Conservation (phyloP, 2,113 vertebrate genomes). For the Symphodus melops region DNA sequence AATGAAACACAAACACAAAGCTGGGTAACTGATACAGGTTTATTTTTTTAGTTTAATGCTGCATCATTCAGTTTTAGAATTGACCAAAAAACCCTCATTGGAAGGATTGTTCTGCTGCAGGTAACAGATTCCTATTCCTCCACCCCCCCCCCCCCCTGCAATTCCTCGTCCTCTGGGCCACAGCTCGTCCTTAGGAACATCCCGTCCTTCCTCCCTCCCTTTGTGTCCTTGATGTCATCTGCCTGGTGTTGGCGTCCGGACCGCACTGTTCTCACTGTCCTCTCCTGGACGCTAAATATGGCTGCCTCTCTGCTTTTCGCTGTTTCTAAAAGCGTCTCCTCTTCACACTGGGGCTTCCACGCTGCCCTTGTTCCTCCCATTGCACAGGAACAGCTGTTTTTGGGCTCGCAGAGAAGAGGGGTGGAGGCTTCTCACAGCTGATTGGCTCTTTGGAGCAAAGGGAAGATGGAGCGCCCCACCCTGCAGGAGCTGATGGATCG, state of each 20-base stretch:
- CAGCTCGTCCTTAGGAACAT: conserved; percentile 31
- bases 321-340: conserved; percentile 50
- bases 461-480: conserved; percentile 14
- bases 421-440: conserved; percentile 9
- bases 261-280: conserved; percentile 12
- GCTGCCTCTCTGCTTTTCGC: not conserved
- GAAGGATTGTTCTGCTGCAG: not conserved
- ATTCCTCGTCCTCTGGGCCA: conserved; percentile 21
- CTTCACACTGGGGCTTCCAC: conserved; percentile 13
- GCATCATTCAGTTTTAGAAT: not conserved
- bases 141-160: not conserved
- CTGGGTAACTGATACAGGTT: too few species aligned
- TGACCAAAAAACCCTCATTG: not conserved
- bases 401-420: conserved; percentile 1
- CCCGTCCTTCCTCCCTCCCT: conserved; percentile 18
- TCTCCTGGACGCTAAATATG: conserved; percentile 24
- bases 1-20: too few species aligned
- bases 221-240: conserved; percentile 45
- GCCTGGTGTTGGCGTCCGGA: not conserved
- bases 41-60: not conserved
- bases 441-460: conserved; percentile 32
- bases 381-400: conserved; percentile 45
- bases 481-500: conserved; percentile 56
- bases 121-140: not conserved
- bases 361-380: conserved; percentile 47